Evolutionary conservation across 2,797 vertebrate genomes (phyloP).

Genomic region (Hipposideros larvatus): DNA sequence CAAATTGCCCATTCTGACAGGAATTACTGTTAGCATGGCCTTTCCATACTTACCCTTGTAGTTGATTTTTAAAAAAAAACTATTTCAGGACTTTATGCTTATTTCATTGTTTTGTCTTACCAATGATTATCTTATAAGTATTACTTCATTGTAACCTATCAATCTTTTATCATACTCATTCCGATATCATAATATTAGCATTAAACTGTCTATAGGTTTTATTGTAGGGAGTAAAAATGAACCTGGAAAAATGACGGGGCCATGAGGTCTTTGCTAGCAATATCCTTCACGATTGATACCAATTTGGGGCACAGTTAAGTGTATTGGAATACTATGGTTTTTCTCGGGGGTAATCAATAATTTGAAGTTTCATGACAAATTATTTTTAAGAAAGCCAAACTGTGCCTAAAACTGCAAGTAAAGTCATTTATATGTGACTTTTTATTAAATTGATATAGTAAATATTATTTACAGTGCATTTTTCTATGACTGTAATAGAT

Average conservation of each 20-base stretch:
- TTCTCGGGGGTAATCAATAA: neutral
- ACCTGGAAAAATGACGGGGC: neutral
- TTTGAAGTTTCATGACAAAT: neutral
- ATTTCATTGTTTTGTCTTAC: slow-evolving; percentile 24
- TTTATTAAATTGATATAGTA: slow-evolving; percentile 46
- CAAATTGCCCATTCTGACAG: neutral
- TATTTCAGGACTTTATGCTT: neutral
- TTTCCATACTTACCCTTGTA: neutral
- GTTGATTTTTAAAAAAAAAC: neutral
- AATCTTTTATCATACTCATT: slow-evolving; percentile 27
- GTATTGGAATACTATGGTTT: slow-evolving; percentile 7
- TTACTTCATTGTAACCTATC: neutral
- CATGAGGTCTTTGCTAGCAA: neutral
- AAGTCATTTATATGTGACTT: slow-evolving; percentile 36
- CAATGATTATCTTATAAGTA: neutral
- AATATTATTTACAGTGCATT: slow-evolving; percentile 37
- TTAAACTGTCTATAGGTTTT: slow-evolving; percentile 33
- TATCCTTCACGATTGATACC: neutral
- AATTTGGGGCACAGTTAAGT: neutral
- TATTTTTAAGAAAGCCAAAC: neutral
- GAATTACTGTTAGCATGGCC: neutral
- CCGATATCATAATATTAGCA: neutral
- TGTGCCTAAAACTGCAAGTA: neutral
- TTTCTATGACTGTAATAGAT: neutral
- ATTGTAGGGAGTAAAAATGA: neutral